A percentile compares a stretch with the other conserved stretches of the same genome.
These are phyloP conservation scores for Gymnogyps californianus DNA, from an alignment of 2,113 vertebrate genomes.

Conservation along the genomic window DNA sequence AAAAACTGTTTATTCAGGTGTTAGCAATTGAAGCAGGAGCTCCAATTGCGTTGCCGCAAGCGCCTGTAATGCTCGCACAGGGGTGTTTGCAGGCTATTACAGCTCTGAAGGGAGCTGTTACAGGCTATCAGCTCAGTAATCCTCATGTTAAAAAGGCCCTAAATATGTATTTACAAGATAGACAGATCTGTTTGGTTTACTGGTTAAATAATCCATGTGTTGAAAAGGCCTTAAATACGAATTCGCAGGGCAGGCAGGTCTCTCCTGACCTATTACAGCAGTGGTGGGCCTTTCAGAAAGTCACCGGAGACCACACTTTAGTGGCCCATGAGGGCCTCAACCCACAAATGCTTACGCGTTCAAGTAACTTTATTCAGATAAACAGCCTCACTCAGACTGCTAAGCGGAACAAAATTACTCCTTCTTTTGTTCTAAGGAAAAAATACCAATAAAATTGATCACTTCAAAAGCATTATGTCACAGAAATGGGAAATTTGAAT, in stretches of 20 bases:
- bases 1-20: constrained; percentile 40
- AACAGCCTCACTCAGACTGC: neutral
- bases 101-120: constrained; percentile 50
- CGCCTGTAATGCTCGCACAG: neutral
- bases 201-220: constrained; percentile 4
- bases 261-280: neutral
- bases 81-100: constrained; percentile 6
- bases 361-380: neutral
- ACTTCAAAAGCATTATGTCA: neutral
- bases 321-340: neutral
- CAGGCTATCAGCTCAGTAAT: constrained; percentile 39
- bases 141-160: constrained; percentile 20
- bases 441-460: neutral
- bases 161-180: constrained; percentile 53
- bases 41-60: neutral
- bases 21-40: neutral
- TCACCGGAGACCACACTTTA: neutral
- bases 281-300: neutral
- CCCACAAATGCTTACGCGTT: neutral
- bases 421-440: neutral
- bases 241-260: neutral
- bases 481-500: neutral
- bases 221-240: constrained; percentile 4
- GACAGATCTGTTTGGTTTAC: constrained; percentile 31
- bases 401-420: neutral